phyloP scores from a whole-genome alignment of 2,113 vertebrate species.

The Tetraodon nigroviridis region DNA sequence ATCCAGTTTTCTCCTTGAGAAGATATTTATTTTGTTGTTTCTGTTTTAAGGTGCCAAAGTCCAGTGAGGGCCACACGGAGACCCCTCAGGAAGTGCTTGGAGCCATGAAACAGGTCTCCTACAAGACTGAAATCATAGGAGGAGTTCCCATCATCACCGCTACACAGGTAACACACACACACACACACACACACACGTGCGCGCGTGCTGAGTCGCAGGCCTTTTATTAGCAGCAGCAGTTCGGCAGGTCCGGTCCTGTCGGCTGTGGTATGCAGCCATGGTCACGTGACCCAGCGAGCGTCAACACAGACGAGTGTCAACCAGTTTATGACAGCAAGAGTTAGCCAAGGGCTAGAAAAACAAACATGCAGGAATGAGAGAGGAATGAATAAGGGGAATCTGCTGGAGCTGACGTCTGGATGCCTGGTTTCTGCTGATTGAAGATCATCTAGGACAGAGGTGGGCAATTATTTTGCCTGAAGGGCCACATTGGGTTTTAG shows the following conservation, averaged over 20 bases:
- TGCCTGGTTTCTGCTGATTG: no score
- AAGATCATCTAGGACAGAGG: no score
- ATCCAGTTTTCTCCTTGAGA: no score
- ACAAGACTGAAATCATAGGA: slow-evolving; percentile 92
- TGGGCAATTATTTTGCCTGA: no score
- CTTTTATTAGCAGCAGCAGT: not conserved
- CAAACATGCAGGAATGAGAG: not conserved
- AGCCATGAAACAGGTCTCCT: slow-evolving; percentile 87
- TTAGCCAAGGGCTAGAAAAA: not conserved
- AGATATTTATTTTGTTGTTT: slow-evolving; percentile 4
- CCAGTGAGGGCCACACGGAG: slow-evolving; percentile 76
- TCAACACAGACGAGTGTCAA: slow-evolving; percentile 2
- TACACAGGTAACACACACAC: slow-evolving; percentile 80
- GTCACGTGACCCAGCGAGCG: not conserved
- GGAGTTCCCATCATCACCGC: slow-evolving; percentile 93
- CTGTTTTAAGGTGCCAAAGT: slow-evolving; percentile 86
- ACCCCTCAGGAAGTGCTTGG: slow-evolving; percentile 74
- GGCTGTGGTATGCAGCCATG: slow-evolving; percentile 29
- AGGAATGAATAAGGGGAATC: not conserved
- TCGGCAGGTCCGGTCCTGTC: slow-evolving; percentile 39
- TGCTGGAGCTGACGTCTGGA: no score
- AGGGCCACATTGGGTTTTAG: no score
- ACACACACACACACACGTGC: not conserved
- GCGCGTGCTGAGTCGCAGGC: not conserved
- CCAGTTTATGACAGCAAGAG: not conserved